Base-by-base conservation (phyloP, 2,797 vertebrate species). In the Hydrophis major region DNA sequence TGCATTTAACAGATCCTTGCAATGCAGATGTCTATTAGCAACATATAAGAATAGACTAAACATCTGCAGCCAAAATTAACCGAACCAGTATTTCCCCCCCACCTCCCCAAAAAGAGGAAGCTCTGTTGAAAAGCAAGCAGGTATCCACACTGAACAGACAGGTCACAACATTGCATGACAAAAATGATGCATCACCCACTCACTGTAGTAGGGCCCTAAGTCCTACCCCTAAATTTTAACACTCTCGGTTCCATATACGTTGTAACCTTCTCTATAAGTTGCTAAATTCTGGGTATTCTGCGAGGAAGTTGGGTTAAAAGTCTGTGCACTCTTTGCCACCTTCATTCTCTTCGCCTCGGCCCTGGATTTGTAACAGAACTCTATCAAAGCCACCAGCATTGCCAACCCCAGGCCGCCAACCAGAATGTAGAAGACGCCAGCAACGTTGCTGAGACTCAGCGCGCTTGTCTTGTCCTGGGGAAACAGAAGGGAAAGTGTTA, bases 191-290 rank as follows among this genome's bases (percentile, higher is more conserved):
- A 98, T 97, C 97, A 98, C 97, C 98, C 98, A 98, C 98, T 99
- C 98, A 98, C 98, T 98, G 97, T 96, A 98, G 97, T 98, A 98
- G 98, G 78, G 98, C 98, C 98, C 98, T 98, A 99, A 98, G 96
- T 99, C 99, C 99, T 99, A 99, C 99, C 99, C 99, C 99, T 99
- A 99, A 99, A 99, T 99, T 98, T 99, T 99, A 99, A 99, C 98
- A 99, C 99, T 99, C 98, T 99, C 99, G 98, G 99, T 99, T 98
- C 99, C 99, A 98, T 99, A 99, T 98, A 99, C 99, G 98, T 99
- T 99, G 99, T 99, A 99, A 98, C 99, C 99, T 99, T 99, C 99
- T 99, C 99, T 99, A 99, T 99, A 99, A 98, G 99, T 99, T 98
- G 99, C 99, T 99, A 99, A 99, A 99, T 99, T 99, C 99, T 99